Base-by-base conservation (phyloP, 1,140 invertebrate genomes). In the Apis florea region DNA sequence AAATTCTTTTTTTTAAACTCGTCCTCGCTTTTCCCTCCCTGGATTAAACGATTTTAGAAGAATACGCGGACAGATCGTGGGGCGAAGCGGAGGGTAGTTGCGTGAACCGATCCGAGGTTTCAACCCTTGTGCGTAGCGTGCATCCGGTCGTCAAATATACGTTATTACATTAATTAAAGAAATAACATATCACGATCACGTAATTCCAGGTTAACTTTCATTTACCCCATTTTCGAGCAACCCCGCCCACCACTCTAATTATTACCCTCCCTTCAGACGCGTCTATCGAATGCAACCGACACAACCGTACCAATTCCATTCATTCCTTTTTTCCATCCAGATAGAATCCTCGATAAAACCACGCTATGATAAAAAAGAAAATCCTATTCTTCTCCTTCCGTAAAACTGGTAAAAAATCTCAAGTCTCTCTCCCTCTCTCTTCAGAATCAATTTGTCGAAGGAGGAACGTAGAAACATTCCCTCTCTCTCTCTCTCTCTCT, bases 141-240 rank as follows among this genome's bases (percentile, higher is more conserved):
- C 13, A 21, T 26, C 31, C 8, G 53, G 17, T 49, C 51, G 24
- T 73, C 66, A 75, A 85, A 82, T 86, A 80, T 79, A 83, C 73
- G 2, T 82, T 83, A 88, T 88, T 85, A 85, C 77, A 47, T 82
- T 81, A 64, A 85, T 88, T 87, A 78, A 66, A 85, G 61, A 74
- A 78, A 80, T 83, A 58, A 76, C 68, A 79, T 76, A 71, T 83
- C 77, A 75, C 47, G 15, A 58, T 17, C 53, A 8, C 19, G 26
- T 74, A 83, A 83, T 72, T 81, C 9, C 68, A 53, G 72, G 82
- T 79, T 81, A 64, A 77, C 54, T 82, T 84, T 73, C 71, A 84
- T 84, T 85, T 82, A 63, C 76, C 70, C 71, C 66, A 66, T 63
- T 80, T 74, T 79, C 63, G 53, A 84, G 53, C 63, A 58, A 78